A percentile compares a stretch with the other conserved stretches of the same genome.
Conservation (phyloP, 2,797 vertebrate species). For the Esox masquinongy region DNA sequence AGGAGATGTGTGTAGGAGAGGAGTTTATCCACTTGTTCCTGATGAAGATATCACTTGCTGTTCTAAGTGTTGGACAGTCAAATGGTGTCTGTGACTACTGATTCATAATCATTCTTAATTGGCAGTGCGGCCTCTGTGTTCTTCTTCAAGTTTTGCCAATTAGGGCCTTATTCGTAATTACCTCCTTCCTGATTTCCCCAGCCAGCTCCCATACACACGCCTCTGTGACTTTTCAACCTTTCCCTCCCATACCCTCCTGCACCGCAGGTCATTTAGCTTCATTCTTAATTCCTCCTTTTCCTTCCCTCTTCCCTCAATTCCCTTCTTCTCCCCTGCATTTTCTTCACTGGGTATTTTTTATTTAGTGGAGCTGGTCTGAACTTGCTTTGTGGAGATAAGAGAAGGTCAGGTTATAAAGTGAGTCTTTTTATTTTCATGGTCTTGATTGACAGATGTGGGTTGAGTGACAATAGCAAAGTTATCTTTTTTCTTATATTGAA, state of each 20-base stretch:
- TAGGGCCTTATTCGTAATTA: neutral
- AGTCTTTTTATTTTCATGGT: neutral
- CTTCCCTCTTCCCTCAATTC: neutral
- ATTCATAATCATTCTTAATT: neutral
- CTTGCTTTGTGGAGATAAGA: slow-evolving; percentile 6
- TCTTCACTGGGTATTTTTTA: neutral
- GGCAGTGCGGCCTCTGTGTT: neutral
- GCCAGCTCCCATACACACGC: neutral
- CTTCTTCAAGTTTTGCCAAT: neutral
- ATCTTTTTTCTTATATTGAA: neutral
- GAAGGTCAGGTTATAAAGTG: neutral
- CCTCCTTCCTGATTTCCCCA: neutral
- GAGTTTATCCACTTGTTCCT: neutral
- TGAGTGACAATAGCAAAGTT: neutral
- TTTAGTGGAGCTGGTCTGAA: neutral
- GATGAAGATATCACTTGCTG: neutral
- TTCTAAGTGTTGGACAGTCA: neutral
- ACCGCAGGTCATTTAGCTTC: neutral
- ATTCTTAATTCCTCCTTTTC: neutral
- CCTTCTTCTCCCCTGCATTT: neutral
- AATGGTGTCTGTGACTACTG: neutral
- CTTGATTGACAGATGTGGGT: neutral
- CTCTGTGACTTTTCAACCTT: neutral
- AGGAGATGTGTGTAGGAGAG: neutral
- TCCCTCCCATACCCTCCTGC: neutral